These are phyloP conservation scores for Rhorus exstirpatorius DNA, from an alignment of 2,888 invertebrate species.

Conservation along the genomic window DNA sequence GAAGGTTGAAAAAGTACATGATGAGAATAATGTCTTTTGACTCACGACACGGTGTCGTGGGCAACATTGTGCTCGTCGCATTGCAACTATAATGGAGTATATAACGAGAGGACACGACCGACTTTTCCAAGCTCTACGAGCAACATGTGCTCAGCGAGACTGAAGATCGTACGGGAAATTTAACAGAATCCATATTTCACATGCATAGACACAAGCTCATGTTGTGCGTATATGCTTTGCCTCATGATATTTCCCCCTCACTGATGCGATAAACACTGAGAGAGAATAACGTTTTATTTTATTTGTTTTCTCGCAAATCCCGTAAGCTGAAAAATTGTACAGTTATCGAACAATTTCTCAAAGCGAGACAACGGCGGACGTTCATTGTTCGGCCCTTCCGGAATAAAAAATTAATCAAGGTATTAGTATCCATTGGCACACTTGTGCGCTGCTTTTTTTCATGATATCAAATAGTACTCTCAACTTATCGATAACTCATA, in stretches of 20 bases:
- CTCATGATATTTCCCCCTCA: slow-evolving; percentile 3
- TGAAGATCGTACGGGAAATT: slow-evolving; percentile 69
- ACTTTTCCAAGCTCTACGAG: slow-evolving; percentile 51
- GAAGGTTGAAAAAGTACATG: background rate
- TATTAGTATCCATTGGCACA: slow-evolving; percentile 44
- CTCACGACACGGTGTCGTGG: background rate
- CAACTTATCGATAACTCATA: slow-evolving; percentile 10
- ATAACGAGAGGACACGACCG: slow-evolving; percentile 55
- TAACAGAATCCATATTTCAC: slow-evolving; percentile 64
- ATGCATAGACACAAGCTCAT: background rate
- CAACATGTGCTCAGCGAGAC: slow-evolving; percentile 70
- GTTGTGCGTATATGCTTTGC: background rate
- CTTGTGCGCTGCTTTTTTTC: slow-evolving; percentile 18
- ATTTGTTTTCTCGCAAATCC: background rate
- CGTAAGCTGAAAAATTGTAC: slow-evolving; percentile 39
- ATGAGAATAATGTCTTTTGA: background rate
- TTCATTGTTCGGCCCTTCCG: slow-evolving; percentile 40
- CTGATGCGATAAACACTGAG: slow-evolving; percentile 31
- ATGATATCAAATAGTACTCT: no score
- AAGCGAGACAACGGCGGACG: slow-evolving; percentile 17
- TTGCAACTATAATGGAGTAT: slow-evolving; percentile 1
- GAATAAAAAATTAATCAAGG: slow-evolving; percentile 19
- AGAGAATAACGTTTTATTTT: slow-evolving; percentile 18
- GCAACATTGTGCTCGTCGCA: background rate
- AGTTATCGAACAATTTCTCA: slow-evolving; percentile 48